A percentile compares a stretch with the other conserved stretches of the same genome.
Conservation (phyloP, 2,113 vertebrate genomes). For the Zosterops borbonicus region DNA sequence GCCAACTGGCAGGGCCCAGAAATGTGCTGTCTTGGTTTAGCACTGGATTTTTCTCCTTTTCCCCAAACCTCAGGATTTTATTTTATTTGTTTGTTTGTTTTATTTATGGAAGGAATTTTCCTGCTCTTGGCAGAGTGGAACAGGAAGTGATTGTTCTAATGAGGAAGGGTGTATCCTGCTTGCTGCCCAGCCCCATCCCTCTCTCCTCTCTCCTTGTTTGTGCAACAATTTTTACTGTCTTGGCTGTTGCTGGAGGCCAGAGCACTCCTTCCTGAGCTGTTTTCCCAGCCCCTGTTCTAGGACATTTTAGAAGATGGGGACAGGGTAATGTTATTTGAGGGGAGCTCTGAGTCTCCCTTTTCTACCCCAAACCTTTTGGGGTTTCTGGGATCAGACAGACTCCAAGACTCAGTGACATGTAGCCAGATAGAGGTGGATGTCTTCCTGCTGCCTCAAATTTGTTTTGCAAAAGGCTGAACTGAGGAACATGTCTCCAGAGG, state of each 20-base stretch:
- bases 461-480: not conserved
- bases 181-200: not conserved
- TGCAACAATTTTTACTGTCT: not conserved
- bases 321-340: not conserved
- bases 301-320: not conserved
- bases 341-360: not conserved
- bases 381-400: not conserved
- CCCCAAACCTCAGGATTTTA: not conserved
- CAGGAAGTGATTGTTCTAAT: not conserved
- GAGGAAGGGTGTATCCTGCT: not conserved
- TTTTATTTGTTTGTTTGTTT: slow-evolving; percentile 9
- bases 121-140: not conserved
- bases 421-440: not conserved
- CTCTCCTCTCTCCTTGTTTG: not conserved
- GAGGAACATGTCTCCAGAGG: not conserved
- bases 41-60: not conserved
- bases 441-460: not conserved
- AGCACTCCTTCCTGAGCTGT: not conserved
- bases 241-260: not conserved
- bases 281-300: not conserved
- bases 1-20: not conserved
- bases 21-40: not conserved
- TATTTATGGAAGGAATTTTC: slow-evolving; percentile 40
- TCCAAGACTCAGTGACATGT: not conserved
- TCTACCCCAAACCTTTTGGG: not conserved